phyloP scores from a whole-genome alignment of 2,797 vertebrate genomes.

The Anguilla pacifica region DNA sequence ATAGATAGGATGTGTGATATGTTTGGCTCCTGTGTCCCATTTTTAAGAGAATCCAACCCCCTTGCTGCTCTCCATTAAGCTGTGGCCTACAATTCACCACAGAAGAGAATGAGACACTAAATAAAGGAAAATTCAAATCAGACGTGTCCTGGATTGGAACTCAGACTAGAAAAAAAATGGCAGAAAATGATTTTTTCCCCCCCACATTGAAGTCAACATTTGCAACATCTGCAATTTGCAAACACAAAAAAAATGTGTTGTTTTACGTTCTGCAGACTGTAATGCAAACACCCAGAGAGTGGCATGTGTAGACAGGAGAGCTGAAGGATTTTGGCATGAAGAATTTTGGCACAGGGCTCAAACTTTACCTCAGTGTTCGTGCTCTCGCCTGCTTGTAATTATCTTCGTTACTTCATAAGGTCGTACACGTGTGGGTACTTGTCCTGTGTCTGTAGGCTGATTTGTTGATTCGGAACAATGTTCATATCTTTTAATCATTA shows the following conservation, averaged over 20 bases:
- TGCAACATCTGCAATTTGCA: background rate
- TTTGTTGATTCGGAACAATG: background rate
- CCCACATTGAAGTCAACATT: background rate
- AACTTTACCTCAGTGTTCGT: background rate
- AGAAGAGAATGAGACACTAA: background rate
- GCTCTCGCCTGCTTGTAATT: background rate
- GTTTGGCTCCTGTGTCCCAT: background rate
- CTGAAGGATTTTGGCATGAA: background rate
- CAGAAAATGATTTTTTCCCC: too few relatives aligned
- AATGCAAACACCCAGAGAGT: background rate
- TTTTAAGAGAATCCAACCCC: background rate
- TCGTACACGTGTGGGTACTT: background rate
- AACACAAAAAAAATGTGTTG: background rate
- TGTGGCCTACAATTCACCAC: background rate
- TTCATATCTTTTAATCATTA: background rate
- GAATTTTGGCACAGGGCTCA: background rate
- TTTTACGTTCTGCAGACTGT: background rate
- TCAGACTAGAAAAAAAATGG: background rate
- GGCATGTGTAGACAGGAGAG: background rate
- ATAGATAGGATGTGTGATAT: background rate
- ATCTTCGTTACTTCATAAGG: background rate
- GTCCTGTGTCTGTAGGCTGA: background rate
- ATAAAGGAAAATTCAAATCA: background rate
- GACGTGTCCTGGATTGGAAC: background rate
- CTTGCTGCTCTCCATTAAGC: background rate